Percentiles rank a stretch among this genome's conserved stretches.
These are phyloP conservation scores for Orthosia gothica DNA, from an alignment of 2,888 invertebrate genomes.

Conservation along the genomic window DNA sequence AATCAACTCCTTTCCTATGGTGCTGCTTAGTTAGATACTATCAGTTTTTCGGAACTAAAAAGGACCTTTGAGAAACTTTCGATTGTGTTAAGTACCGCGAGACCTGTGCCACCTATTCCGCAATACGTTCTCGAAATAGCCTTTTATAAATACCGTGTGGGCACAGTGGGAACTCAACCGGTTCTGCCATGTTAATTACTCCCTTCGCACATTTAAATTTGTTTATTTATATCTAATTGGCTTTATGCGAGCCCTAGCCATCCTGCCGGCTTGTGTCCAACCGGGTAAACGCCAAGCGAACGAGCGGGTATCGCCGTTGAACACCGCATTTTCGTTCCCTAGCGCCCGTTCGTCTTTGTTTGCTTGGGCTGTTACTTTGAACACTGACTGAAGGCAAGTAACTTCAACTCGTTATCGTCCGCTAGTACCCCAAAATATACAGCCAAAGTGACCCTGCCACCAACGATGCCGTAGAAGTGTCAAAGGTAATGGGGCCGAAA, in stretches of 20 bases:
- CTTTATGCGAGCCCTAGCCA: constrained; percentile 38
- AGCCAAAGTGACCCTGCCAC: too few species aligned
- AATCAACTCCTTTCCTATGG: not conserved
- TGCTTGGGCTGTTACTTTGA: not conserved
- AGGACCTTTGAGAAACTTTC: not conserved
- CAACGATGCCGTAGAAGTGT: too few species aligned
- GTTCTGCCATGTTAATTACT: constrained; percentile 61
- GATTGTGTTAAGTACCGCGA: not conserved
- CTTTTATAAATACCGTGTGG: constrained; percentile 58
- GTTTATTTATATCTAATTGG: constrained; percentile 64
- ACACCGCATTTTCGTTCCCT: not conserved
- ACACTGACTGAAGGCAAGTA: not conserved
- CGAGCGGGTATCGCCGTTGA: not conserved
- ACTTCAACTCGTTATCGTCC: too few species aligned
- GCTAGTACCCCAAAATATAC: too few species aligned
- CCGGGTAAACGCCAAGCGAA: not conserved
- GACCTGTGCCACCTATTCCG: constrained; percentile 10
- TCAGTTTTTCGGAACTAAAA: not conserved
- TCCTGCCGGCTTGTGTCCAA: not conserved
- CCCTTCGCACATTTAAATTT: constrained; percentile 58
- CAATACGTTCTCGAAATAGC: constrained; percentile 55
- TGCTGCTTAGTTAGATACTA: not conserved
- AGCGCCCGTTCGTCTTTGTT: too few species aligned
- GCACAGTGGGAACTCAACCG: constrained; percentile 33
- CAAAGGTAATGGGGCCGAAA: too few species aligned